Conservation (phyloP, 2,888 invertebrate species). For the Leucoma salicis region DNA sequence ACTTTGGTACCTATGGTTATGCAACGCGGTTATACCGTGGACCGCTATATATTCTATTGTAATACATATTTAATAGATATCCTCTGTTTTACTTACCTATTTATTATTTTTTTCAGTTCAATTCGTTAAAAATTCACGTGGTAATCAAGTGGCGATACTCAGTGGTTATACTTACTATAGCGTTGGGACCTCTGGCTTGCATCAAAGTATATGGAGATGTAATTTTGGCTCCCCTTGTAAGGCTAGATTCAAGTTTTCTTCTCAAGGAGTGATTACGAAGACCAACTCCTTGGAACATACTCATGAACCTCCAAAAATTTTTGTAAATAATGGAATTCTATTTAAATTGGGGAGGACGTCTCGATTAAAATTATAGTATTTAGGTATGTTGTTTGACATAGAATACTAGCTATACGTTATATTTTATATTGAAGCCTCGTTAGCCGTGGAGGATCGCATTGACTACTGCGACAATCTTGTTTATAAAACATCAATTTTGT, state of each 20-base stretch:
- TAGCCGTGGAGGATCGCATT: too few relatives aligned
- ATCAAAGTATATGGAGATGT: slow-evolving; percentile 7
- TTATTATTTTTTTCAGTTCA: neutral
- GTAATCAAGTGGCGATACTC: slow-evolving; percentile 4
- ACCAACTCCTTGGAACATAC: neutral
- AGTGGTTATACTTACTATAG: slow-evolving; percentile 9
- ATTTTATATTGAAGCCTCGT: too few relatives aligned
- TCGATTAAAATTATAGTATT: too few relatives aligned
- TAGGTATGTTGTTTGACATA: too few relatives aligned
- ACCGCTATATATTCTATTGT: too few relatives aligned
- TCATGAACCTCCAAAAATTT: slow-evolving; percentile 3
- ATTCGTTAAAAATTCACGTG: neutral
- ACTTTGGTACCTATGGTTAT: too few relatives aligned
- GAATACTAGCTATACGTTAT: too few relatives aligned
- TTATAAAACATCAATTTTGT: too few relatives aligned
- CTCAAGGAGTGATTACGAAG: neutral
- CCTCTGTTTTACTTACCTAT: neutral
- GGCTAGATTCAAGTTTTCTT: slow-evolving; percentile 9
- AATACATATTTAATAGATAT: too few relatives aligned
- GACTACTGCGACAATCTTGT: too few relatives aligned
- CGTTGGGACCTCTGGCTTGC: neutral
- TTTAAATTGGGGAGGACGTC: slow-evolving; percentile 31
- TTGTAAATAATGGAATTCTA: slow-evolving; percentile 34
- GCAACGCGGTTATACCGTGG: too few relatives aligned
- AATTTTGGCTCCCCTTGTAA: slow-evolving; percentile 9